A percentile compares a stretch with the other conserved stretches of the same genome.
phyloP scores from a whole-genome alignment of 2,888 invertebrate species.

The Agriopis marginaria region DNA sequence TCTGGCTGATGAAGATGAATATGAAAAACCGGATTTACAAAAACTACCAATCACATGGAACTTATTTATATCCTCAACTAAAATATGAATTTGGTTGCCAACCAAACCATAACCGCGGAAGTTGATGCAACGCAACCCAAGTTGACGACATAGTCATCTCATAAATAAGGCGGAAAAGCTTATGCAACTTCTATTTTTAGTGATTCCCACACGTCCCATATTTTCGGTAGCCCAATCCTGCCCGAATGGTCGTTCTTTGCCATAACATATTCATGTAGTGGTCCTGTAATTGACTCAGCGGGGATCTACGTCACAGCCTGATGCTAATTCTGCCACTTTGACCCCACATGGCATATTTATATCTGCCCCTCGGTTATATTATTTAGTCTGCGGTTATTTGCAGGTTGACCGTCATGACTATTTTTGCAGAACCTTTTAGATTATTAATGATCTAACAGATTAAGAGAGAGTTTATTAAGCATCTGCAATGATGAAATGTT shows the following conservation, averaged over 20 bases:
- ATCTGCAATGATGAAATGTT: no score
- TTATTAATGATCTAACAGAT: neutral
- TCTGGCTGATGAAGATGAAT: no score
- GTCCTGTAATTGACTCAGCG: conserved; percentile 27
- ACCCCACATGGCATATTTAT: conserved; percentile 25
- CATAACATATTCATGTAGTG: conserved; percentile 23
- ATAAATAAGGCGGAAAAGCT: neutral
- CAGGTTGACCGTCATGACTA: conserved; percentile 24
- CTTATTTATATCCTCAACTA: no score
- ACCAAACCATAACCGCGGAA: no score
- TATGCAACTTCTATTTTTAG: neutral
- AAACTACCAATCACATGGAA: no score
- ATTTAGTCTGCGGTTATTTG: conserved; percentile 14
- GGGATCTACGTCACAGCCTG: conserved; percentile 9
- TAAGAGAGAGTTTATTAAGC: neutral
- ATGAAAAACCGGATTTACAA: no score
- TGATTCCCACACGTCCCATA: neutral
- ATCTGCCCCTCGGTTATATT: conserved; percentile 15
- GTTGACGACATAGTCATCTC: no score
- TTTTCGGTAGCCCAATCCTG: neutral
- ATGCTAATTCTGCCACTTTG: conserved; percentile 26
- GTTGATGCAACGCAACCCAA: no score
- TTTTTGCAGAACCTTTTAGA: conserved; percentile 8
- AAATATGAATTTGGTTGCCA: no score
- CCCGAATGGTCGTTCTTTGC: neutral